Base-by-base conservation (phyloP, 2,888 invertebrate genomes). In the Eupithecia inturbata region DNA sequence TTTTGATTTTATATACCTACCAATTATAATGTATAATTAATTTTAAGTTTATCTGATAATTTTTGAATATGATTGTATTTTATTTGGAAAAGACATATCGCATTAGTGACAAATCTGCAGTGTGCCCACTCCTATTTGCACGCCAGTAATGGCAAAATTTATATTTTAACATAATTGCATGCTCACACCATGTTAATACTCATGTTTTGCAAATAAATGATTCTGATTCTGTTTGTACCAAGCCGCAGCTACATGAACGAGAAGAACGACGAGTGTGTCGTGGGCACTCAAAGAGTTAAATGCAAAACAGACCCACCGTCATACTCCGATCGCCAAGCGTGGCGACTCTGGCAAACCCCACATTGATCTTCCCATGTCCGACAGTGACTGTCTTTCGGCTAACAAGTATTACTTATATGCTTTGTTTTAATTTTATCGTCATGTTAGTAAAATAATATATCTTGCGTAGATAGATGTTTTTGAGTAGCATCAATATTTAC, bases 401-500 rank as follows among this genome's bases (percentile, higher is more conserved):
- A 10, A 49, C n/a, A 49, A 9, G 6, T 49, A 49, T n/a, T 49
- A n/a, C n/a, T 7, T 49, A 7, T 16, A n/a, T 49, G 22, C 3
- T 22, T n/a, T 10, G 9, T n/a, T 49, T 49, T 22, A 49, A 22
- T 22, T n/a, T n/a, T 49, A n/a, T n/a, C 7, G n/a, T 0, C 22
- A 22, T 53, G 22, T 36, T 22, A 26, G 4, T 26, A 10, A 22
- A 49, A n/a, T 22, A 49, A 49, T 7, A 10, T 53, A 22, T 53
- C 22, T 53, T 53, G 53, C n/a, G 53, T 10, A 10, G 3, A n/a
- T 22, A 39, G 12, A 53, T 53, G 49, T 53, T 57, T 57, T 22
- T 26, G 26, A 26, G 5, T 57, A 57, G 12, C 57, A 57, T 57
- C 57, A 57, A 64, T 64, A 33, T 33, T 64, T n/a, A 66, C 66